Evolutionary conservation across 2,888 invertebrate genomes (phyloP).

Genomic region (Drosophila aldrichi): DNA sequence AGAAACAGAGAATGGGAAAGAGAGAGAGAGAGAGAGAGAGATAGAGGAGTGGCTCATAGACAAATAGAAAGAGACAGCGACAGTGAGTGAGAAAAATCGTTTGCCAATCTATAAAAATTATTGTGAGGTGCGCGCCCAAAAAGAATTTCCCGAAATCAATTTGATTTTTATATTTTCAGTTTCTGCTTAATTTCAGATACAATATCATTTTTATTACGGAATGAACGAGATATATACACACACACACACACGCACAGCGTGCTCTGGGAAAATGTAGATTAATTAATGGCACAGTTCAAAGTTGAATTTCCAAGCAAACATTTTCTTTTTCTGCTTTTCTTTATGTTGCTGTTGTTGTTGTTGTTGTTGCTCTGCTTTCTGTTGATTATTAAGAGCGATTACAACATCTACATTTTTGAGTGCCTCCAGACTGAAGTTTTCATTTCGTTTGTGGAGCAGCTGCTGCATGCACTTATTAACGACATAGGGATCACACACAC

Average conservation of each 20-base stretch:
- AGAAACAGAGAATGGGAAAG: slow-evolving; percentile 2
- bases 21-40: slow-evolving; percentile 9
- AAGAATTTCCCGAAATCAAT: slow-evolving; percentile 15
- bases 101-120: slow-evolving; percentile 69
- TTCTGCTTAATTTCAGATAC: slow-evolving; percentile 53
- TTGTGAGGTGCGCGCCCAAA: slow-evolving; percentile 52
- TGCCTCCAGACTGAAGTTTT: slow-evolving; percentile 26
- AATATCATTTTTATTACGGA: slow-evolving; percentile 23
- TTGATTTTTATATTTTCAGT: slow-evolving; percentile 28
- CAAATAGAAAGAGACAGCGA: neutral
- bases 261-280: slow-evolving; percentile 45
- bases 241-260: neutral
- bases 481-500: slow-evolving; percentile 5
- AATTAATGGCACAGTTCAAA: slow-evolving; percentile 80
- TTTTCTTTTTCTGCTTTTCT: slow-evolving; percentile 28
- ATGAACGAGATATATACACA: slow-evolving; percentile 18
- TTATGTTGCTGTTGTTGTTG: slow-evolving; percentile 11
- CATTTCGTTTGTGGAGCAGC: slow-evolving; percentile 34
- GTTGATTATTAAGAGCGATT: slow-evolving; percentile 67
- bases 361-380: slow-evolving; percentile 30
- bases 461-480: slow-evolving; percentile 59
- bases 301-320: slow-evolving; percentile 73
- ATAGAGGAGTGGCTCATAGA: slow-evolving; percentile 19
- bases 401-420: slow-evolving; percentile 68
- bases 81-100: slow-evolving; percentile 14